These are phyloP conservation scores for Fragum fragum DNA, from an alignment of 2,888 invertebrate species.

Conservation along the genomic window DNA sequence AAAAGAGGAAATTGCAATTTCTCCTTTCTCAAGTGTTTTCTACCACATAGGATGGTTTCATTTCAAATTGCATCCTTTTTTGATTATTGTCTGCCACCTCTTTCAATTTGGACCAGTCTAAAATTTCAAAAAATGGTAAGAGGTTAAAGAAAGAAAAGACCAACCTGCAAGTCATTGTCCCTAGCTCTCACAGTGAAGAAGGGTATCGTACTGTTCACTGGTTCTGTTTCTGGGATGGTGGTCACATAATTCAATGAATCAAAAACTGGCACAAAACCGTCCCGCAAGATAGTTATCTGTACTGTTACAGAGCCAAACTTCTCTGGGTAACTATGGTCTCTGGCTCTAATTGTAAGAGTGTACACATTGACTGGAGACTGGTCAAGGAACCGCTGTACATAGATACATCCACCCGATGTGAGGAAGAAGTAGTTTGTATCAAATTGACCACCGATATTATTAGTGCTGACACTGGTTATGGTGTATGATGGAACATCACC, in stretches of 20 bases:
- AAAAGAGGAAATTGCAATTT: too few species aligned
- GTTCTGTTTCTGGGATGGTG: constrained; percentile 65
- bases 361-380: constrained; percentile 51
- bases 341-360: constrained; percentile 68
- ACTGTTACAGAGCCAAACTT: constrained; percentile 70
- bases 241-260: constrained; percentile 34
- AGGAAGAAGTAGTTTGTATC: constrained; percentile 57
- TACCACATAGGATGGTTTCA: too few species aligned
- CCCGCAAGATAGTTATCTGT: constrained; percentile 71
- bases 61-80: too few species aligned
- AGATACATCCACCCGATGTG: constrained; percentile 66
- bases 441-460: constrained; percentile 36
- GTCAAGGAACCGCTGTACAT: constrained; percentile 61
- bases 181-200: constrained; percentile 66
- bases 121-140: too few species aligned
- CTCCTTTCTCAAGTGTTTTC: too few species aligned
- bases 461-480: constrained; percentile 40
- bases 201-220: constrained; percentile 55
- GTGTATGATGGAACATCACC: constrained; percentile 68
- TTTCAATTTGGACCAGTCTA: too few species aligned
- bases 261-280: constrained; percentile 67
- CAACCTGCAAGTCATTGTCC: constrained; percentile 70
- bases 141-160: too few species aligned
- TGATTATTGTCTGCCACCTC: too few species aligned
- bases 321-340: constrained; percentile 74